Percentiles rank a stretch among this genome's conserved stretches.
phyloP scores from a whole-genome alignment of 2,888 invertebrate genomes.

The Lepidochrysops patricia region DNA sequence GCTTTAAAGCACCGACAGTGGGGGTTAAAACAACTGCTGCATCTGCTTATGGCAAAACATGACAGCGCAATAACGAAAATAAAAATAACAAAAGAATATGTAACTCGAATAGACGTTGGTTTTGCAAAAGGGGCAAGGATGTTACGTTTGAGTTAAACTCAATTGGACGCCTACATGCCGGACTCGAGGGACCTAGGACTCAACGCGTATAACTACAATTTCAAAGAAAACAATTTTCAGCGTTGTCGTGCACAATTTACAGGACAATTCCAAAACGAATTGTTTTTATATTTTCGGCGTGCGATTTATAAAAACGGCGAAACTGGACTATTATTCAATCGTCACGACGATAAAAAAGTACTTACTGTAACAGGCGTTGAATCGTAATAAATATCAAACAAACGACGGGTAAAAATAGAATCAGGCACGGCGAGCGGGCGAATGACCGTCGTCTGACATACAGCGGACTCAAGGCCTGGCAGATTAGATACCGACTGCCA shows the following conservation, averaged over 20 bases:
- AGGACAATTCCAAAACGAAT: background rate
- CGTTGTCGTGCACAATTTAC: background rate
- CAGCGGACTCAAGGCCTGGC: conserved; percentile 68
- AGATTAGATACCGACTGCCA: conserved; percentile 66
- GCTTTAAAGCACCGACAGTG: background rate
- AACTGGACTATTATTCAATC: conserved; percentile 45
- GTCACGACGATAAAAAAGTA: conserved; percentile 37
- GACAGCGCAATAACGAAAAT: background rate
- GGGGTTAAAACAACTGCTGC: background rate
- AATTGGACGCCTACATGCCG: background rate
- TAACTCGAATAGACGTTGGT: background rate
- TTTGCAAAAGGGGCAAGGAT: background rate
- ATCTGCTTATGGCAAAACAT: background rate
- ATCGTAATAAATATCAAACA: conserved; percentile 62
- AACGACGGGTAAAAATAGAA: conserved; percentile 62
- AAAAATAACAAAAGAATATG: background rate
- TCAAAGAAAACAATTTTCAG: background rate
- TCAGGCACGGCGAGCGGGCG: conserved; percentile 47
- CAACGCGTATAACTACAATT: background rate
- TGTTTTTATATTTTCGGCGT: conserved; percentile 9
- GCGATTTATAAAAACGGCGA: conserved; percentile 20
- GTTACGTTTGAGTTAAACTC: background rate
- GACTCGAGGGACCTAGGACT: background rate
- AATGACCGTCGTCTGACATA: conserved; percentile 71
- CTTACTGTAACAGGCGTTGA: conserved; percentile 34